Conservation (phyloP, 2,797 vertebrate species). For the Syndactyla subalaris region DNA sequence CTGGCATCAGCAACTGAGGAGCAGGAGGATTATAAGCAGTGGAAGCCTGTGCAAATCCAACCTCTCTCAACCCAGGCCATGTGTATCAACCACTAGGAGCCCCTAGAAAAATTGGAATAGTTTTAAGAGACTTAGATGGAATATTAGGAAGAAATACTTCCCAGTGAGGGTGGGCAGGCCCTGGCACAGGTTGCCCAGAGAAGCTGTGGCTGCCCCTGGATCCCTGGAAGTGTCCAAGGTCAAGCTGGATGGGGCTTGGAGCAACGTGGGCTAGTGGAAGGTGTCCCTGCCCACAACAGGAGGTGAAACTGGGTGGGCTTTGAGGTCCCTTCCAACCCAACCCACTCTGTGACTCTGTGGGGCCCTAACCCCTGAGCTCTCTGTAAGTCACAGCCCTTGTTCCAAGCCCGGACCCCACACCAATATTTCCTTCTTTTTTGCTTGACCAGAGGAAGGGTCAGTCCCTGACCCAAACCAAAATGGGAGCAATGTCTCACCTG, state of each 20-base stretch:
- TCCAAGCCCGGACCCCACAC: neutral
- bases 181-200: neutral
- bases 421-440: neutral
- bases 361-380: neutral
- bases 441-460: neutral
- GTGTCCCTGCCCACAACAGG: neutral
- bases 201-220: neutral
- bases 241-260: accelerated
- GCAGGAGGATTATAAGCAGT: neutral
- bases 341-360: neutral
- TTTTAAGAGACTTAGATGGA: neutral
- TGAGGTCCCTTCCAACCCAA: neutral
- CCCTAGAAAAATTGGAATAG: neutral
- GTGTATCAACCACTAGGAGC: neutral
- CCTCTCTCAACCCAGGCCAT: neutral
- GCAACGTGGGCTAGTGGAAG: accelerated
- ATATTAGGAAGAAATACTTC: neutral
- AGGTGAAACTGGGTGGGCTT: neutral
- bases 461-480: no score
- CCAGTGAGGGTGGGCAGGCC: neutral
- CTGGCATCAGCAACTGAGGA: neutral
- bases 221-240: neutral
- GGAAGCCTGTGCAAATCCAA: neutral
- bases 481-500: accelerated
- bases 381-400: neutral